phyloP scores from a whole-genome alignment of 2,888 invertebrate genomes.

The Hipparchia semele region DNA sequence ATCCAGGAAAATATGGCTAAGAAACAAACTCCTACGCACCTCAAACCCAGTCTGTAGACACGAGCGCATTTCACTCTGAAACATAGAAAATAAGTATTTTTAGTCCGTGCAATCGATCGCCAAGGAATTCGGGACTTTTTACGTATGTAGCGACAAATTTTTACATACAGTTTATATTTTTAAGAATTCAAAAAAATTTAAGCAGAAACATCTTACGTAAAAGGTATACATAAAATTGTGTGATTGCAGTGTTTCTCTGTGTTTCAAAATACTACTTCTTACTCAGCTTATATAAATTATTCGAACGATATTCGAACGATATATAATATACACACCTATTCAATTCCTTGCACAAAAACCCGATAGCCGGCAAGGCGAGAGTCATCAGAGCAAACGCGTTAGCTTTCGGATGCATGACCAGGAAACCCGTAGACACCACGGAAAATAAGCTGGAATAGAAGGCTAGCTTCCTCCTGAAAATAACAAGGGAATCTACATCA shows the following conservation, averaged over 20 bases:
- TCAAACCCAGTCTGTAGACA: constrained; percentile 87
- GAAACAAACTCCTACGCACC: constrained; percentile 86
- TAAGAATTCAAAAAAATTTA: too few species aligned
- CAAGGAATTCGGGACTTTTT: too few species aligned
- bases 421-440: constrained; percentile 85
- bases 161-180: too few species aligned
- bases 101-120: too few species aligned
- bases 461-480: constrained; percentile 84
- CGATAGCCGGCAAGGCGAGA: constrained; percentile 87
- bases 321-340: constrained; percentile 80
- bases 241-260: too few species aligned
- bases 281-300: too few species aligned
- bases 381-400: constrained; percentile 93
- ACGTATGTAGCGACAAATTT: too few species aligned
- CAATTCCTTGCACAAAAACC: constrained; percentile 86
- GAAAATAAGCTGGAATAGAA: constrained; percentile 83
- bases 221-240: too few species aligned
- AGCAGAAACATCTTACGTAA: too few species aligned
- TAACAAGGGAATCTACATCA: not conserved
- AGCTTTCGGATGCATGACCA: constrained; percentile 89
- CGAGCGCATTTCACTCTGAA: constrained; percentile 84
- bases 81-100: constrained; percentile 13
- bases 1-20: constrained; percentile 90
- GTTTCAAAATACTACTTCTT: too few species aligned
- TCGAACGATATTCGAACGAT: not conserved